Conservation (phyloP, 2,888 invertebrate species). For the Zaprionus bogoriensis region DNA sequence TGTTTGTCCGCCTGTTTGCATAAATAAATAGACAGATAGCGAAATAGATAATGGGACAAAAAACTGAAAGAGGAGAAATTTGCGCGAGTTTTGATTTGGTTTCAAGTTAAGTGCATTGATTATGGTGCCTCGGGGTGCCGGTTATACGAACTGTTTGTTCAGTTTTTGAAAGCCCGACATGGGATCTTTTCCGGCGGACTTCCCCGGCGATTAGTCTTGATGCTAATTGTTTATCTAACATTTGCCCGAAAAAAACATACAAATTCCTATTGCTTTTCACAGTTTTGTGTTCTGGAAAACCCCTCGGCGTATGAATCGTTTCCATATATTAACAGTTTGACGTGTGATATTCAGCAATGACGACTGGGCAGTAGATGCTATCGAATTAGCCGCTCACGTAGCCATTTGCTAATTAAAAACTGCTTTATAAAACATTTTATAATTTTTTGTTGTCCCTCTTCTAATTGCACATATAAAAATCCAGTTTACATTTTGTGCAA, state of each 20-base stretch:
- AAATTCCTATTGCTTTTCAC: conserved; percentile 22
- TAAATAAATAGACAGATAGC: conserved; percentile 28
- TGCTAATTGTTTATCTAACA: conserved; percentile 27
- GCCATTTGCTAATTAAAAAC: conserved; percentile 42
- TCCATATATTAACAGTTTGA: conserved; percentile 1
- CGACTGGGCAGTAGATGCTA: conserved; percentile 31
- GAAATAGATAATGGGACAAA: background rate
- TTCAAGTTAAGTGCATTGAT: conserved; percentile 26
- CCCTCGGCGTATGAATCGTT: conserved; percentile 26
- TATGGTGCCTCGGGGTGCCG: conserved; percentile 17
- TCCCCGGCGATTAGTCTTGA: conserved; percentile 35
- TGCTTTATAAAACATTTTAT: conserved; percentile 24
- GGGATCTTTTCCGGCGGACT: conserved; percentile 36
- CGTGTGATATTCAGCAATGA: conserved; percentile 35
- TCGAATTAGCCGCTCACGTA: conserved; percentile 9
- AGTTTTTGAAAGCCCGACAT: conserved; percentile 13
- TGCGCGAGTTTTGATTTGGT: conserved; percentile 14
- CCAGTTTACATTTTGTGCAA: conserved; percentile 3
- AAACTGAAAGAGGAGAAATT: conserved; percentile 43
- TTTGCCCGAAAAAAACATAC: conserved; percentile 39
- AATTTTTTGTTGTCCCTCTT: conserved; percentile 7
- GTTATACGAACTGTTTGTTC: conserved; percentile 10
- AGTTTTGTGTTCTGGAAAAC: conserved; percentile 34
- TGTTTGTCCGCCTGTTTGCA: conserved; percentile 26
- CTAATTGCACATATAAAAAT: conserved; percentile 17